Evolutionary conservation across 2,797 vertebrate genomes (phyloP).

Genomic region (Phoxinus dragarum): DNA sequence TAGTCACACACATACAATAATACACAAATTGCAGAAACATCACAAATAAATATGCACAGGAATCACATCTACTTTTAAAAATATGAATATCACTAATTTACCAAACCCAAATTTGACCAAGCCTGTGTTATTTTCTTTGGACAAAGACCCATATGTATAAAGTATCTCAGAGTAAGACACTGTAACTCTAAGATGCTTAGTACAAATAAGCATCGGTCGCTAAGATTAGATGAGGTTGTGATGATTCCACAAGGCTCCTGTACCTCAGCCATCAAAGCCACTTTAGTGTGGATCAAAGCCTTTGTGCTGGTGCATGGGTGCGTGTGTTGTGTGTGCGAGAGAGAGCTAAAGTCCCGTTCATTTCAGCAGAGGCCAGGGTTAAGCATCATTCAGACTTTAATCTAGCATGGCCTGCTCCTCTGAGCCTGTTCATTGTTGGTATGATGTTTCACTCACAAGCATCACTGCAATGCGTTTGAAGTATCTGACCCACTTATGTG

Average conservation of each 20-base stretch:
- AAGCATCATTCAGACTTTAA: slow-evolving; percentile 63
- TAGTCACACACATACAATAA: not conserved
- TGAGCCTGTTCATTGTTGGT: slow-evolving; percentile 57
- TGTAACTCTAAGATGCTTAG: slow-evolving; percentile 30
- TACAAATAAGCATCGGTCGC: slow-evolving; percentile 44
- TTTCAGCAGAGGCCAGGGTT: slow-evolving; percentile 60
- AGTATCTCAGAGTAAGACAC: slow-evolving; percentile 21
- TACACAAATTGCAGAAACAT: not conserved
- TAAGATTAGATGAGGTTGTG: slow-evolving; percentile 55
- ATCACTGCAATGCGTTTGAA: slow-evolving; percentile 39
- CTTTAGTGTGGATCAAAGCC: slow-evolving; percentile 57
- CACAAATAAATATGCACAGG: not conserved
- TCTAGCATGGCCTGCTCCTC: slow-evolving; percentile 48
- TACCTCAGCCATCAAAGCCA: slow-evolving; percentile 46
- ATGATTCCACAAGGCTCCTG: slow-evolving; percentile 50
- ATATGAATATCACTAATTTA: slow-evolving; percentile 9
- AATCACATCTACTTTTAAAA: not conserved
- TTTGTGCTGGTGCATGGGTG: slow-evolving; percentile 34
- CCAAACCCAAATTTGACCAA: not conserved
- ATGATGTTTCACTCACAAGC: slow-evolving; percentile 50
- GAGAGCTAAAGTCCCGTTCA: slow-evolving; percentile 46
- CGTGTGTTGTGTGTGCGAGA: slow-evolving; percentile 37
- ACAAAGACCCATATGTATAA: slow-evolving; percentile 20
- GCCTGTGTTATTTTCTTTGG: not conserved
- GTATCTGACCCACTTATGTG: slow-evolving; percentile 41